These are phyloP conservation scores for Semnornis frantzii DNA, from an alignment of 2,113 vertebrate genomes.

Conservation along the genomic window DNA sequence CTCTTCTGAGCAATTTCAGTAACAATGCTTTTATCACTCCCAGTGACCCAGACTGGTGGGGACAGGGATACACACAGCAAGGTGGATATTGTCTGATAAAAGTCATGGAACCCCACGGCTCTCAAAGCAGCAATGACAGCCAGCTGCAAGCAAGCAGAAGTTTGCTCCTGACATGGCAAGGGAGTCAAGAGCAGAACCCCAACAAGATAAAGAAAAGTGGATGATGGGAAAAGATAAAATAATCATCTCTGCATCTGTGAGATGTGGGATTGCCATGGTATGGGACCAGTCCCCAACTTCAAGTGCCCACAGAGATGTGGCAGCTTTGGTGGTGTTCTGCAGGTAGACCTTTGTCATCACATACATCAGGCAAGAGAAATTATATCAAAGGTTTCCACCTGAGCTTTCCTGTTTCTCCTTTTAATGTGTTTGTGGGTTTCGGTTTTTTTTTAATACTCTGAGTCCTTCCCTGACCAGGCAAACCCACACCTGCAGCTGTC, in stretches of 20 bases:
- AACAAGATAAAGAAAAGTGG: not conserved
- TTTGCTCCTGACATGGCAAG: not conserved
- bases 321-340: not conserved
- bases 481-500: not conserved
- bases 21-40: not conserved
- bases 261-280: not conserved
- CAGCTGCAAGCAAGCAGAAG: not conserved
- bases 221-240: not conserved
- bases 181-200: fast-evolving
- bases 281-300: not conserved
- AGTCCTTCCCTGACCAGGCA: not conserved
- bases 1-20: not conserved
- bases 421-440: not conserved
- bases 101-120: not conserved
- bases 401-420: not conserved
- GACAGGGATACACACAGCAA: not conserved
- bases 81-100: not conserved
- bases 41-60: not conserved
- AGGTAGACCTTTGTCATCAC: too few species aligned
- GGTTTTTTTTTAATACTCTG: not conserved
- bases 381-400: not conserved
- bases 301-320: not conserved
- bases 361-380: not conserved
- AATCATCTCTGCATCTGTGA: not conserved
- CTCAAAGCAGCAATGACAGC: not conserved